These are phyloP conservation scores for Aphelocoma coerulescens DNA, from an alignment of 2,113 vertebrate species.

Conservation along the genomic window DNA sequence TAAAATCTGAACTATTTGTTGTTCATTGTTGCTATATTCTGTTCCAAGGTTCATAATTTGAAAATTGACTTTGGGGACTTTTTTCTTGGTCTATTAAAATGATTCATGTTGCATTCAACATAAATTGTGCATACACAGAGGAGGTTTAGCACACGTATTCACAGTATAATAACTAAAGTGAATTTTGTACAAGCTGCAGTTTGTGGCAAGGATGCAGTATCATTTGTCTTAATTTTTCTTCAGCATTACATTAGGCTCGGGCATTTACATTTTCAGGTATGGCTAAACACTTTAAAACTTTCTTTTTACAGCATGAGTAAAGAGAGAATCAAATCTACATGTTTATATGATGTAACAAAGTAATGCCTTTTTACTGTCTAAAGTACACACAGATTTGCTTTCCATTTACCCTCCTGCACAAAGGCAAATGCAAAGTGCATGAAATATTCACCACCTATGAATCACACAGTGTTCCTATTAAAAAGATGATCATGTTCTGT, in stretches of 20 bases:
- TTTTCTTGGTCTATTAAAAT: slow-evolving; percentile 92
- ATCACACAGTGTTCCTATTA: slow-evolving; percentile 66
- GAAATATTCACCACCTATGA: slow-evolving; percentile 82
- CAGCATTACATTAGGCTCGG: slow-evolving; percentile 77
- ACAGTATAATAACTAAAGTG: slow-evolving; percentile 83
- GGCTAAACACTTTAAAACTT: slow-evolving; percentile 81
- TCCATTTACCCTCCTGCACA: slow-evolving; percentile 86
- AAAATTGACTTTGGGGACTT: slow-evolving; percentile 89
- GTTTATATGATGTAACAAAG: slow-evolving; percentile 89
- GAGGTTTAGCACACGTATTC: slow-evolving; percentile 79
- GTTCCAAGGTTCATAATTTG: slow-evolving; percentile 87
- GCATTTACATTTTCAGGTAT: slow-evolving; percentile 83
- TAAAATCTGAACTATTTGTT: slow-evolving; percentile 77
- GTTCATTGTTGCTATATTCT: slow-evolving; percentile 78
- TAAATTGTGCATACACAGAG: slow-evolving; percentile 95
- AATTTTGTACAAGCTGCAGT: slow-evolving; percentile 81
- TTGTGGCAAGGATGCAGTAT: slow-evolving; percentile 80
- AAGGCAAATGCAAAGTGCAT: slow-evolving; percentile 87
- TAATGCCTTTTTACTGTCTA: slow-evolving; percentile 91
- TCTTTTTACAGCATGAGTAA: slow-evolving; percentile 79
- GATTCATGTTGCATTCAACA: slow-evolving; percentile 94
- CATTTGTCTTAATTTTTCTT: slow-evolving; percentile 85
- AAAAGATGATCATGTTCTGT: slow-evolving; percentile 53
- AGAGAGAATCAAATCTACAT: slow-evolving; percentile 91
- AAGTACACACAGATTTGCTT: slow-evolving; percentile 90